Evolutionary conservation across 64 coral and sea anemone genomes (phyloP), one percentile per base, ranked within the genome.

Genomic region (Trachythela sp.): DNA sequence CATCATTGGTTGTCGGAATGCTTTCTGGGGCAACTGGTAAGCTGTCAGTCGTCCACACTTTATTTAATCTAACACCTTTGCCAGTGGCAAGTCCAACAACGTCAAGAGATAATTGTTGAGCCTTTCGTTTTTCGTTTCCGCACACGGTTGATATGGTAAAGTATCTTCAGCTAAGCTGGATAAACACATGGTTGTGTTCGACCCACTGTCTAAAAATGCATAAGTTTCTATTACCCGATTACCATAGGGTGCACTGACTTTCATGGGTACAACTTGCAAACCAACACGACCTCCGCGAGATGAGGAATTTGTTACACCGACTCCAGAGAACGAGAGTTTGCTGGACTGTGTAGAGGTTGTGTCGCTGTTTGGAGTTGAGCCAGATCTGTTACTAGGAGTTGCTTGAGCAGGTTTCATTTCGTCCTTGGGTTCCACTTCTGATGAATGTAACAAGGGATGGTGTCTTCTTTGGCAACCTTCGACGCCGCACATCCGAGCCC

Each of bases 381-480:
- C 42, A 4, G 42, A 45, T n/a, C n/a, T n/a, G n/a, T n/a, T n/a
- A 45, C 42, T 11, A 6, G 59, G 18, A 4, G 2, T 14, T 68
- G 20, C 18, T 31, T 68, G 59, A 31, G 4, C 59, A 68, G 59
- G 59, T 14, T 68, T 68, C 3, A 14, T 31, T 68, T 68, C 59
- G 2, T 68, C 6, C 15, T 68, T 68, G 20, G 59, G 30, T 31
- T 2, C 30, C 3, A 14, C 30, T n/a, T 68, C 59, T 2, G 59
- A 68, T 6, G 59, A 68, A 68, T 68, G 59, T 31, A 68, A 68
- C 59, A 68, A 68, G 30, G 59, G 59, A 14, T 68, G 59, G 30
- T 68, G 59, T 68, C 59, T 68, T 68, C 59, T 68, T 31, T 68
- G 18, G 27, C 43, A 45, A n/a, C 71, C 71, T 77, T 77, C 71